Conservation (phyloP, 2,888 invertebrate species). For the Phortica magna region DNA sequence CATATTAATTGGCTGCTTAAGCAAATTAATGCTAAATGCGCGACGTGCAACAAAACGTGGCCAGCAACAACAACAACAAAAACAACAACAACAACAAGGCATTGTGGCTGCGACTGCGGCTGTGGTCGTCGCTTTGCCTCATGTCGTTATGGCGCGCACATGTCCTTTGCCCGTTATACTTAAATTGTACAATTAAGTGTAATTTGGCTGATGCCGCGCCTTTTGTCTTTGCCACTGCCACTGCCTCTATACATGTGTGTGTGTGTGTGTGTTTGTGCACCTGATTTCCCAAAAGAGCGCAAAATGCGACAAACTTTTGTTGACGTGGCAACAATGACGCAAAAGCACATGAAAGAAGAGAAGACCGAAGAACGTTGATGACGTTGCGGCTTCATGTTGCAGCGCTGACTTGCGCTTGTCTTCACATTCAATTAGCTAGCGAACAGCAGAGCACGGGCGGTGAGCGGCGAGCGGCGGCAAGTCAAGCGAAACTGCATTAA, state of each 20-base stretch:
- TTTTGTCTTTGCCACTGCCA: not conserved
- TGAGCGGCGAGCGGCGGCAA: not conserved
- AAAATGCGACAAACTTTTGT: slow-evolving; percentile 11
- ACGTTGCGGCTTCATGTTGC: not conserved
- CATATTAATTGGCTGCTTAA: slow-evolving; percentile 68
- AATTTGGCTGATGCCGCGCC: not conserved
- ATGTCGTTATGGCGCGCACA: not conserved
- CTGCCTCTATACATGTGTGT: not conserved
- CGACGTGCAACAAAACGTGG: not conserved
- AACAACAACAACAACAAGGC: not conserved
- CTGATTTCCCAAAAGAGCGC: slow-evolving; percentile 18
- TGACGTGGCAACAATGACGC: too few species aligned
- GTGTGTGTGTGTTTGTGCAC: not conserved
- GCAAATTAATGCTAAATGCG: slow-evolving; percentile 55
- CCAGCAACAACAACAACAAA: not conserved
- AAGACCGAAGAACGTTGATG: not conserved
- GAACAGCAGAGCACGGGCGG: not conserved
- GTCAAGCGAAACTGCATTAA: not conserved
- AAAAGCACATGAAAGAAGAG: not conserved
- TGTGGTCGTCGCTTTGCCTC: not conserved
- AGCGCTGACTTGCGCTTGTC: slow-evolving; percentile 2
- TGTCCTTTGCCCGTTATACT: not conserved
- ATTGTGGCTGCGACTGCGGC: too few species aligned
- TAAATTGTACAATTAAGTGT: slow-evolving; percentile 22
- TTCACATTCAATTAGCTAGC: slow-evolving; percentile 27